Evolutionary conservation across 2,888 invertebrate genomes (phyloP), one percentile per base, ranked within the genome.

Genomic region (Nemapogon koenigi): DNA sequence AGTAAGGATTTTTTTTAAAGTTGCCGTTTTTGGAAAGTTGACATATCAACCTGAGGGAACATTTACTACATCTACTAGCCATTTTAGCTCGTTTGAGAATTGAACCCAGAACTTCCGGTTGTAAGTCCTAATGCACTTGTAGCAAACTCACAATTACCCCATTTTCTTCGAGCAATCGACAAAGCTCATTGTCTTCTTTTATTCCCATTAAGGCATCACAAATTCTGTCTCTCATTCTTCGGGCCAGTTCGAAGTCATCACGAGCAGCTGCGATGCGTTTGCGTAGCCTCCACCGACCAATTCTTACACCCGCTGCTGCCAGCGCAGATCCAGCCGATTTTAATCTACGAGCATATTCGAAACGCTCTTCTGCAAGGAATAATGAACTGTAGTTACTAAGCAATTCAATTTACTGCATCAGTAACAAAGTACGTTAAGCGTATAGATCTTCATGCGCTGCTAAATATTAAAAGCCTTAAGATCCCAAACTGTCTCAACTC

Each of bases 161-260:
- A 46, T 88, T 79, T 8, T 83, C 71, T 58, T 96, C 96, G 42
- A 96, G 79, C 30, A 97, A 76, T 49, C 90, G 85, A 16, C 88
- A 85, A 1, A 96, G 81, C 47, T 86, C 83, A 0, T 94, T 73
- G 40, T 87, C 87, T 36, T 86, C 84, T 50, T 92, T 90, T 1
- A 91, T 85, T 36, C 89, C 85, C 11, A 83, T 76, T 31, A 93
- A 80, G 39, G 91, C 94, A 50, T 91, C 89, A 50, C 95, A 90
- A 53, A 95, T 94, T 66, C 95, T 89, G 42, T 89, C 88, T 53
- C 97, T 90, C 68, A 96, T 94, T 38, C 89, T 78, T 43, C 91
- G 85, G 0, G 97, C 97, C 43, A 90, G 86, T 52, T 95, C 94
- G 57, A 94, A 97, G 70, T 97, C 95, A 55, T 97, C 97, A 39